Conservation (phyloP, 2,113 vertebrate species). For the Entelurus aequoreus region DNA sequence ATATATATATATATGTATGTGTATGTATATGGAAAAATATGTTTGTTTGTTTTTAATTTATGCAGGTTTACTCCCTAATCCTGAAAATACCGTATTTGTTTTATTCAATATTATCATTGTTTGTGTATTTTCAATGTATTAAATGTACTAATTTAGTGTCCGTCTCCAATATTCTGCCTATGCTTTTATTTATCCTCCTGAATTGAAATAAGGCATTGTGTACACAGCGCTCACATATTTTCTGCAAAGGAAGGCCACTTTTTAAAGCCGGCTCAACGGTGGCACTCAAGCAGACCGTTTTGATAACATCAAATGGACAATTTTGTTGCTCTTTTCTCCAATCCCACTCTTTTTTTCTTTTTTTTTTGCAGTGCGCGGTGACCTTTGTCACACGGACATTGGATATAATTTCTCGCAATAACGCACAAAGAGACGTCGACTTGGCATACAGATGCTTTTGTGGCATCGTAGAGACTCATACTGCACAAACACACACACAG, state of each 20-base stretch:
- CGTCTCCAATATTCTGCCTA: too few relatives aligned
- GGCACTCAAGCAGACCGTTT: conserved; percentile 34
- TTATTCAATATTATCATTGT: too few relatives aligned
- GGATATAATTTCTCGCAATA: conserved; percentile 46
- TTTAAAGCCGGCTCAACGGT: conserved; percentile 34
- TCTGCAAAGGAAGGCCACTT: conserved; percentile 27
- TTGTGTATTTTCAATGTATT: too few relatives aligned
- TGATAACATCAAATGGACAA: conserved; percentile 59
- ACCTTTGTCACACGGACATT: conserved; percentile 56
- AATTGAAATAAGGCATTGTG: conserved; percentile 18
- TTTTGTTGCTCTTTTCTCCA: conserved; percentile 56
- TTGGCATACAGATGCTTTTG: conserved; percentile 1
- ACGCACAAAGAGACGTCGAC: conserved; percentile 21
- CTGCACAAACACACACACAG: conserved; percentile 1
- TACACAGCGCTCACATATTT: conserved; percentile 45
- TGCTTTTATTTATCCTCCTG: background rate
- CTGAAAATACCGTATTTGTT: too few relatives aligned
- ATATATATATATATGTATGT: too few relatives aligned
- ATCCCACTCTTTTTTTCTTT: conserved; percentile 30
- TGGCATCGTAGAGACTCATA: conserved; percentile 10
- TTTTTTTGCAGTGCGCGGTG: conserved; percentile 39
- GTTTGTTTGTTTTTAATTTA: too few relatives aligned
- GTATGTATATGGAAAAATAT: too few relatives aligned
- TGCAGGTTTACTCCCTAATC: too few relatives aligned
- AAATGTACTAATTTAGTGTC: too few relatives aligned